Conservation (phyloP, 2,888 invertebrate genomes). For the Tromatobia lineatoria region DNA sequence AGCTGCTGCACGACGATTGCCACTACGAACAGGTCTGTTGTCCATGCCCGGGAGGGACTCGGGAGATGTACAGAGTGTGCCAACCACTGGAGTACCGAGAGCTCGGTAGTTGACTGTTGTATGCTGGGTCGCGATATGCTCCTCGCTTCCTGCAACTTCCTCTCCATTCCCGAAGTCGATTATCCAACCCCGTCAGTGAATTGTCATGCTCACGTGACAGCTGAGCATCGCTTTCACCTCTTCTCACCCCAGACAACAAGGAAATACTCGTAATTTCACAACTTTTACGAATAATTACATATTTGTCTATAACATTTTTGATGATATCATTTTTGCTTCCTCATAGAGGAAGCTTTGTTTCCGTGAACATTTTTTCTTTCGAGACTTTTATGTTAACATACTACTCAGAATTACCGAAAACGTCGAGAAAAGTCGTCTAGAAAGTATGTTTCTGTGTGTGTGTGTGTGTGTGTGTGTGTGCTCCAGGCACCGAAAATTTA, state of each 20-base stretch:
- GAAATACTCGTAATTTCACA: conserved; percentile 6
- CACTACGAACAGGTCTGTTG: conserved; percentile 26
- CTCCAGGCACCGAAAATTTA: no score
- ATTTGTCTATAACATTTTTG: neutral
- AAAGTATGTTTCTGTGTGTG: no score
- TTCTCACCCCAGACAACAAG: neutral
- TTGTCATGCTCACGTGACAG: conserved; percentile 48
- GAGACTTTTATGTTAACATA: no score
- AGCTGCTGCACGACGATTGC: conserved; percentile 16
- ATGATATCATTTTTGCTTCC: neutral
- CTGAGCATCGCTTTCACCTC: conserved; percentile 39
- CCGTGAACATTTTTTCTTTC: no score
- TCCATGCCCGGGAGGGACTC: conserved; percentile 42
- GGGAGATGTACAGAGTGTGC: conserved; percentile 35
- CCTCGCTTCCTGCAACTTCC: conserved; percentile 19
- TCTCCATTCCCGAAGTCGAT: conserved; percentile 47
- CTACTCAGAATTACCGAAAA: no score
- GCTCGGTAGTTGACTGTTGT: conserved; percentile 42
- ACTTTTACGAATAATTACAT: neutral
- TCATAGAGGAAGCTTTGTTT: no score
- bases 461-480: no score
- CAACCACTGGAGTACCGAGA: conserved; percentile 7
- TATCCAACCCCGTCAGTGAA: conserved; percentile 45
- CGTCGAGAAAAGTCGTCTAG: no score
- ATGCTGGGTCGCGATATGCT: conserved; percentile 15